Percentiles rank a stretch among this genome's conserved stretches.
Evolutionary conservation across 2,888 invertebrate species (phyloP).

Genomic region (Drosophila austrosaltans): DNA sequence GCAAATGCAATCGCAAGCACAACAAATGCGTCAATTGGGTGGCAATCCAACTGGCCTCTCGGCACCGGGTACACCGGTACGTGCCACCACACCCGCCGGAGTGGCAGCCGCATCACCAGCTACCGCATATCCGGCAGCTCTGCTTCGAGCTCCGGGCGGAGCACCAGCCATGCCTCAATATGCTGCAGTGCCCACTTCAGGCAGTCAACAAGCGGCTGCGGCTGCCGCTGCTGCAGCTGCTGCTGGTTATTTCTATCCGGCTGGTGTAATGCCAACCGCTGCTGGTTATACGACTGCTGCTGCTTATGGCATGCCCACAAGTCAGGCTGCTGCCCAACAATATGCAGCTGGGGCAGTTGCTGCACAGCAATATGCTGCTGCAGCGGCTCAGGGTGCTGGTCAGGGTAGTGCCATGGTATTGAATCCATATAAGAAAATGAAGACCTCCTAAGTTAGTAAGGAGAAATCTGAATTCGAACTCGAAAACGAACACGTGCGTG

Average conservation of each 20-base stretch:
- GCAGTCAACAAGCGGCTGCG: slow-evolving; percentile 35
- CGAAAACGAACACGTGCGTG: not conserved
- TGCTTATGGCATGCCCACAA: slow-evolving; percentile 81
- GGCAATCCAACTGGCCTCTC: not conserved
- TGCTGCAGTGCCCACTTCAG: not conserved
- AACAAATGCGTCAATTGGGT: slow-evolving; percentile 22
- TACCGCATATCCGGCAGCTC: not conserved
- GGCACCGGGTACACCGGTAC: slow-evolving; percentile 1
- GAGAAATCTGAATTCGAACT: not conserved
- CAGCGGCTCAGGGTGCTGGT: slow-evolving; percentile 59
- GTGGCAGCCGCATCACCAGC: not conserved
- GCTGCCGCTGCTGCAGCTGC: slow-evolving; percentile 64
- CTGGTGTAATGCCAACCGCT: slow-evolving; percentile 82
- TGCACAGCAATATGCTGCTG: slow-evolving; percentile 58
- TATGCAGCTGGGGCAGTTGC: slow-evolving; percentile 72
- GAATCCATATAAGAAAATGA: slow-evolving; percentile 96
- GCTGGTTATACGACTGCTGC: slow-evolving; percentile 46
- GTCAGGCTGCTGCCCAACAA: slow-evolving; percentile 66
- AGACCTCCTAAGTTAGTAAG: slow-evolving; percentile 86
- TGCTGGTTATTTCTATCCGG: slow-evolving; percentile 82
- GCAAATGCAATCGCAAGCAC: slow-evolving; percentile 62
- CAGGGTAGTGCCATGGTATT: slow-evolving; percentile 85
- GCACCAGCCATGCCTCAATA: slow-evolving; percentile 38
- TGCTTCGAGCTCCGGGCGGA: not conserved
- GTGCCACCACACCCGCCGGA: not conserved